These are phyloP conservation scores for Hiodon alosoides DNA, from an alignment of 2,113 vertebrate genomes.

Conservation along the genomic window DNA sequence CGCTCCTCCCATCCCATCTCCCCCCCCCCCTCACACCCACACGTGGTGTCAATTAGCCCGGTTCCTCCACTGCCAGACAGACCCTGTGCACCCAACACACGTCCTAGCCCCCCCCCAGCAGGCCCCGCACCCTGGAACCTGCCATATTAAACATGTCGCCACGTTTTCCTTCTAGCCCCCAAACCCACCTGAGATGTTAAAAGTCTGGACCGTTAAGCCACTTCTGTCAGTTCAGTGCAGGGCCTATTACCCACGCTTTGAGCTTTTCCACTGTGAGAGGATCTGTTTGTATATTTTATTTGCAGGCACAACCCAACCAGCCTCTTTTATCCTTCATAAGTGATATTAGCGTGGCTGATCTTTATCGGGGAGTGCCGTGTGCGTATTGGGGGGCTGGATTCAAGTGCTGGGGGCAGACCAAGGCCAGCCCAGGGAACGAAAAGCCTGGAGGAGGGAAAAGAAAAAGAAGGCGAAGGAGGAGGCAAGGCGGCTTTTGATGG, in stretches of 20 bases:
- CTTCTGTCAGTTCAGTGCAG: conserved; percentile 59
- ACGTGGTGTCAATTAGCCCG: conserved; percentile 75
- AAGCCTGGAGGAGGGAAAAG: conserved; percentile 11
- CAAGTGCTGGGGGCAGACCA: neutral
- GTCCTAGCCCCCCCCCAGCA: neutral
- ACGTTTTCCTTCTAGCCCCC: conserved; percentile 52
- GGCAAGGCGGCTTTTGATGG: conserved; percentile 32
- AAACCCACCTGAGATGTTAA: conserved; percentile 56
- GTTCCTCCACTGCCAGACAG: conserved; percentile 54
- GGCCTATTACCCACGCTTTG: conserved; percentile 50
- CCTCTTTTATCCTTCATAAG: conserved; percentile 66
- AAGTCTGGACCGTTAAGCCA: conserved; percentile 49
- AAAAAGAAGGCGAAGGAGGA: conserved; percentile 29
- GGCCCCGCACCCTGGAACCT: conserved; percentile 33
- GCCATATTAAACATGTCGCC: too few species aligned
- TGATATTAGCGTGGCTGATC: conserved; percentile 71
- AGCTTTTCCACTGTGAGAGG: conserved; percentile 57
- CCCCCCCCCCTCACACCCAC: conserved; percentile 56
- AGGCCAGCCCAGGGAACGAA: conserved; percentile 42
- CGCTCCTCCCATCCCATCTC: conserved; percentile 47
- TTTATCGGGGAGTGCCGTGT: conserved; percentile 55
- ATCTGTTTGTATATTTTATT: conserved; percentile 67
- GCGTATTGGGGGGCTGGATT: conserved; percentile 43
- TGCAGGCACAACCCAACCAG: conserved; percentile 63
- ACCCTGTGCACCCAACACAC: neutral